Evolutionary conservation across 2,113 vertebrate genomes (phyloP).

Genomic region (Campylorhamphus procurvoides): DNA sequence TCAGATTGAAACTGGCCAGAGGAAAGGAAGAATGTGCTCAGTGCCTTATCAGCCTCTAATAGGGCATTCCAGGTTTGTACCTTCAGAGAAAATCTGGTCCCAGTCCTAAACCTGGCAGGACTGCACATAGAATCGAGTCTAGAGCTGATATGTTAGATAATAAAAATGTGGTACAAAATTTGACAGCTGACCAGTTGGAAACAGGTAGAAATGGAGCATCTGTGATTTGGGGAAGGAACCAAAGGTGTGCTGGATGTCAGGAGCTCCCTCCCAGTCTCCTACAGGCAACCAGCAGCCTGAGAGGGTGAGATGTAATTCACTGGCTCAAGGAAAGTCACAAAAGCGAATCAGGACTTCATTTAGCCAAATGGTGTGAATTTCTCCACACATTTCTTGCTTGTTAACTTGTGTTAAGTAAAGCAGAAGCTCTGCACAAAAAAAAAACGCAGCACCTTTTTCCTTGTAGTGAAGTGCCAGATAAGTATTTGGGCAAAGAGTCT

Average conservation of each 20-base stretch:
- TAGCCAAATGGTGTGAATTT: not conserved
- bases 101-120: not conserved
- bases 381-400: not conserved
- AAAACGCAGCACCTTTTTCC: not conserved
- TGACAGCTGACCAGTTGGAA: not conserved
- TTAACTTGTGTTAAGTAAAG: not conserved
- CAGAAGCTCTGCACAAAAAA: not conserved
- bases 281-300: not conserved
- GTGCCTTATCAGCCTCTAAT: constrained; percentile 5
- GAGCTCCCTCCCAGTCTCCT: not conserved
- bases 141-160: not conserved
- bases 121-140: not conserved
- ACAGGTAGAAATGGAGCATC: not conserved
- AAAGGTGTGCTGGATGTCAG: not conserved
- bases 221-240: not conserved
- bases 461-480: not conserved
- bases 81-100: not conserved
- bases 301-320: not conserved
- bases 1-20: constrained; percentile 65
- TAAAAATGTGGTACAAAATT: fast-evolving
- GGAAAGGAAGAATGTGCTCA: constrained; percentile 62
- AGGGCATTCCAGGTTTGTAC: not conserved
- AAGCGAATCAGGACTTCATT: not conserved
- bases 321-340: not conserved
- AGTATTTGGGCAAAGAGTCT: not conserved